A percentile compares a stretch with the other conserved stretches of the same genome.
Evolutionary conservation across 2,797 vertebrate genomes (phyloP).

Genomic region (Anguilla obscura): DNA sequence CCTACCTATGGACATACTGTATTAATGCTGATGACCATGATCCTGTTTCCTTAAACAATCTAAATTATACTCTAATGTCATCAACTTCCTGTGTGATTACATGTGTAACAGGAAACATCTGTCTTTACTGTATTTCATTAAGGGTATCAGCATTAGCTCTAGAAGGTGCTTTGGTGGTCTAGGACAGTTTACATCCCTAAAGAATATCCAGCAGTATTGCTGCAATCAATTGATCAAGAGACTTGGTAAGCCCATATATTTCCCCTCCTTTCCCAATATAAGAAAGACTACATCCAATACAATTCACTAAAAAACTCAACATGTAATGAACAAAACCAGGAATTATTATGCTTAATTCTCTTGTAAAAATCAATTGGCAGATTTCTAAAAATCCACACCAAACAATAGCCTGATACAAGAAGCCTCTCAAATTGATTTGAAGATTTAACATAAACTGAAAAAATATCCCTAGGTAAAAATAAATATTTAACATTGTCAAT

Average conservation of each 20-base stretch:
- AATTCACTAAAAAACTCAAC: not conserved
- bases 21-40: not conserved
- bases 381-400: not conserved
- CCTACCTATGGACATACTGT: not conserved
- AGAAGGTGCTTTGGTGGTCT: not conserved
- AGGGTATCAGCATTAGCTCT: not conserved
- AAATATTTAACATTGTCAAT: not conserved
- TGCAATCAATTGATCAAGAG: not conserved
- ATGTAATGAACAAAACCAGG: not conserved
- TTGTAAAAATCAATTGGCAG: not conserved
- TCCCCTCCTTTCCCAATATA: not conserved
- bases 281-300: not conserved
- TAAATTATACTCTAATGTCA: not conserved
- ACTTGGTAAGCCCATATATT: not conserved
- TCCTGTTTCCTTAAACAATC: not conserved
- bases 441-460: not conserved
- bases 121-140: not conserved
- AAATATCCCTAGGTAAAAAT: not conserved
- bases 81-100: not conserved
- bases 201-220: slow-evolving; percentile 34
- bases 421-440: not conserved
- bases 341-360: not conserved
- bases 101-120: not conserved
- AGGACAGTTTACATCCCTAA: not conserved
- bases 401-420: not conserved